These are phyloP conservation scores for Intellagama lesueurii DNA, from an alignment of 2,797 vertebrate species.

Conservation along the genomic window DNA sequence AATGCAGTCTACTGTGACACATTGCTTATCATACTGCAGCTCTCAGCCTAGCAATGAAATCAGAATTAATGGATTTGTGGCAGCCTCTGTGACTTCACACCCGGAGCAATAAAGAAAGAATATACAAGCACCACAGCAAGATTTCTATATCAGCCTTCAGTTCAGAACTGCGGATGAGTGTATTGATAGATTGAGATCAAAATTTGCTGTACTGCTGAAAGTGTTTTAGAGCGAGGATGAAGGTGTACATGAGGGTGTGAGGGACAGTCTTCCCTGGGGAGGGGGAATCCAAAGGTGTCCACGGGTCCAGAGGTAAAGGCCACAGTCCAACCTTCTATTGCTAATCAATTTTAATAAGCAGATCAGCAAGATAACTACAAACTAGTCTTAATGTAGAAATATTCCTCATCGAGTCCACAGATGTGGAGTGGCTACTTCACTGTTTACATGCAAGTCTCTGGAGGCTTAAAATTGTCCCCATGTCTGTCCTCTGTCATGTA, in stretches of 20 bases:
- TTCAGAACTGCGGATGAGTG: conserved; percentile 44
- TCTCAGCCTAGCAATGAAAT: conserved; percentile 54
- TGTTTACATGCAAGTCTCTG: too few relatives aligned
- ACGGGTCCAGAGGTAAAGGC: too few relatives aligned
- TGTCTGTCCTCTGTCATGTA: too few relatives aligned
- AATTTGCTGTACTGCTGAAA: not conserved
- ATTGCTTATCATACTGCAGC: not conserved
- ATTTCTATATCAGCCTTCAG: conserved; percentile 32
- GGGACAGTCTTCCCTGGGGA: too few relatives aligned
- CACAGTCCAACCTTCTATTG: too few relatives aligned
- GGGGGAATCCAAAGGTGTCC: too few relatives aligned
- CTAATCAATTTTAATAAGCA: too few relatives aligned
- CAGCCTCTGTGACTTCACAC: conserved; percentile 66
- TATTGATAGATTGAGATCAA: conserved; percentile 1
- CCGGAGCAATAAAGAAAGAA: conserved; percentile 55
- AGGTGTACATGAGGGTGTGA: not conserved
- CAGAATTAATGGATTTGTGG: conserved; percentile 65
- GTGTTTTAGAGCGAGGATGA: not conserved
- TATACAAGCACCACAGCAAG: conserved; percentile 15
- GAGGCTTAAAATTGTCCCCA: too few relatives aligned
- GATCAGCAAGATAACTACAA: too few relatives aligned
- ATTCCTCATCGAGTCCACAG: too few relatives aligned
- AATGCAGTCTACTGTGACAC: not conserved
- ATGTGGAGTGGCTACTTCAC: too few relatives aligned
- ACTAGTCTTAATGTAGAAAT: too few relatives aligned